Conservation (phyloP, 2,797 vertebrate genomes). For the Danio albolineatus region DNA sequence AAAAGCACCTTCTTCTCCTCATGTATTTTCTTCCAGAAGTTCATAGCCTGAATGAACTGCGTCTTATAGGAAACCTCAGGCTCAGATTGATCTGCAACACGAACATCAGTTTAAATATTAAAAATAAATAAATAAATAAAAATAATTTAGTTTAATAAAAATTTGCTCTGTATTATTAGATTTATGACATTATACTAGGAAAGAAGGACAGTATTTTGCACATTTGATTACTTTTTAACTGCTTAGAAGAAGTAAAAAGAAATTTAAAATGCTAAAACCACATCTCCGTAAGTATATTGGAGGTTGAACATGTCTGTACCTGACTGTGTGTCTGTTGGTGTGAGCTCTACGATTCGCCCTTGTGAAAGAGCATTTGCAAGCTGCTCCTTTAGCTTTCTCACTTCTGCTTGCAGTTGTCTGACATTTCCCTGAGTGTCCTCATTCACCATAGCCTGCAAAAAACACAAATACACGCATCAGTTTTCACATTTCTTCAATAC, state of each 20-base stretch:
- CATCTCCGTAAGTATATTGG: too few relatives aligned
- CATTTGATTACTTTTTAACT: too few relatives aligned
- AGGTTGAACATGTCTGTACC: conserved; percentile 62
- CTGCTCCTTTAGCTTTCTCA: conserved; percentile 93
- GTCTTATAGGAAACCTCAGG: conserved; percentile 63
- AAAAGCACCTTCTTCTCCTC: conserved; percentile 75
- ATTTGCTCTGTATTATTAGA: too few relatives aligned
- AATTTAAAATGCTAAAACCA: too few relatives aligned
- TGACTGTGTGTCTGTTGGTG: conserved; percentile 67
- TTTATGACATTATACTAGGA: neutral
- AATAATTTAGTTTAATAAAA: too few relatives aligned
- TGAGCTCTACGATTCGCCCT: conserved; percentile 55
- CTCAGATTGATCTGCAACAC: conserved; percentile 57
- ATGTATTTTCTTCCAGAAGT: conserved; percentile 75
- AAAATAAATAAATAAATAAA: too few relatives aligned
- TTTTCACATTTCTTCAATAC: neutral
- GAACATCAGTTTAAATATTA: neutral
- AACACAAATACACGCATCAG: conserved; percentile 3
- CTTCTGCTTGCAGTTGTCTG: conserved; percentile 91
- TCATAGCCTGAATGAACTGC: conserved; percentile 75
- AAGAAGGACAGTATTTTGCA: too few relatives aligned
- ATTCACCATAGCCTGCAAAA: conserved; percentile 90
- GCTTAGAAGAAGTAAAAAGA: too few relatives aligned
- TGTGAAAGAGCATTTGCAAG: conserved; percentile 76
- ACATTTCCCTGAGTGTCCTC: conserved; percentile 96